Evolutionary conservation across 2,797 vertebrate species (phyloP).

Genomic region (Platalea minor): DNA sequence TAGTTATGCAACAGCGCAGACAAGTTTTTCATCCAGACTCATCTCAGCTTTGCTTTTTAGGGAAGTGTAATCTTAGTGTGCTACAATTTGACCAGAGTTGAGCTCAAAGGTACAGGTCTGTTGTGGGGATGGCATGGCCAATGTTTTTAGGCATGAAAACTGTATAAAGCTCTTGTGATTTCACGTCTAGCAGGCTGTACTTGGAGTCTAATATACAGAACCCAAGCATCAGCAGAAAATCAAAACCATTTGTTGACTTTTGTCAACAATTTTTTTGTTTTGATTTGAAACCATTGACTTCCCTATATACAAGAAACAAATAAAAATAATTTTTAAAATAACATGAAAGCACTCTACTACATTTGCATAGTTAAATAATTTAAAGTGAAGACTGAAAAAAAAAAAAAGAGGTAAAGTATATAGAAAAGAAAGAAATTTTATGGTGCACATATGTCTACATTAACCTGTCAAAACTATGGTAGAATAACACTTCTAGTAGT

Average conservation of each 20-base stretch:
- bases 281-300: not conserved
- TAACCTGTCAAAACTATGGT: not conserved
- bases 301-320: not conserved
- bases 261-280: too few relatives aligned
- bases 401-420: not conserved
- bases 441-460: not conserved
- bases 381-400: not conserved
- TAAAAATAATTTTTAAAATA: not conserved
- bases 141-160: not conserved
- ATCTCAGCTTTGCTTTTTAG: constrained; percentile 5
- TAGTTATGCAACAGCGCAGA: not conserved
- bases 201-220: not conserved
- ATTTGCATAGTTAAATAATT: not conserved
- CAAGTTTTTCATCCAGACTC: not conserved
- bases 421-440: not conserved
- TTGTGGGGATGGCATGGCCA: not conserved
- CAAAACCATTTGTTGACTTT: not conserved
- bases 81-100: not conserved
- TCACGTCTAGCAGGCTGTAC: not conserved
- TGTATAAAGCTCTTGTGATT: not conserved
- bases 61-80: not conserved
- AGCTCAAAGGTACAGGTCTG: not conserved
- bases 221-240: not conserved
- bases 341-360: not conserved
- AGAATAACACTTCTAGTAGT: not conserved